Conservation (phyloP, 2,888 invertebrate species). For the Cosmopolites sordidus region DNA sequence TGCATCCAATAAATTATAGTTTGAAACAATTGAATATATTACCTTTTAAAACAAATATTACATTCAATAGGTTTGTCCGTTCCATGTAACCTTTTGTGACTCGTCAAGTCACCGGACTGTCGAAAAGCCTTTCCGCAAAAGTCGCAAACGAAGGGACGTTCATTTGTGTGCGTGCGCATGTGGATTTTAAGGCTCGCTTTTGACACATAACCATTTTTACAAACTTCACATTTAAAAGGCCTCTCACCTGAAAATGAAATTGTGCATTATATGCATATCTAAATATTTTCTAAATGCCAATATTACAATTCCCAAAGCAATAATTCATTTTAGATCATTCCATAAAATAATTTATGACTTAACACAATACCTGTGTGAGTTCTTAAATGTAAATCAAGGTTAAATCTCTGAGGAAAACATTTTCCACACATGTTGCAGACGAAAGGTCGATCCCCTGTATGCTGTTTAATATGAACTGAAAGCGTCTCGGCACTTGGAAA, state of each 20-base stretch:
- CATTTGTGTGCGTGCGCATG: slow-evolving; percentile 50
- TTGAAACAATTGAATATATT: slow-evolving; percentile 18
- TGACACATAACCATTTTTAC: slow-evolving; percentile 49
- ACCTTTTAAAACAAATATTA: slow-evolving; percentile 47
- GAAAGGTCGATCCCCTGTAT: slow-evolving; percentile 48
- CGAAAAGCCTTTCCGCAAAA: slow-evolving; percentile 50
- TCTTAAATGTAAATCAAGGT: slow-evolving; percentile 47
- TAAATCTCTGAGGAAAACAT: slow-evolving; percentile 48
- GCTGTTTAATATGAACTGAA: slow-evolving; percentile 48
- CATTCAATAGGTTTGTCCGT: slow-evolving; percentile 50
- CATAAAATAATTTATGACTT: neutral
- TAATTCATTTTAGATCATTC: too few species aligned
- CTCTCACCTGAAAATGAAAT: slow-evolving; percentile 45
- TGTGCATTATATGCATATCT: too few species aligned
- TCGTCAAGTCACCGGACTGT: slow-evolving; percentile 48
- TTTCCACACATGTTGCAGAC: slow-evolving; percentile 49
- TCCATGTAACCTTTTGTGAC: slow-evolving; percentile 48
- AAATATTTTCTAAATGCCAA: too few species aligned
- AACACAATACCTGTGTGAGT: slow-evolving; percentile 45
- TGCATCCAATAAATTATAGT: neutral
- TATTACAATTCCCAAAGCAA: too few species aligned
- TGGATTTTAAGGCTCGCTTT: slow-evolving; percentile 50
- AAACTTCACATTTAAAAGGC: slow-evolving; percentile 48
- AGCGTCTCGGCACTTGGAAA: slow-evolving; percentile 44
- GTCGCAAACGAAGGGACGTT: slow-evolving; percentile 48